A percentile compares a stretch with the other conserved stretches of the same genome.
Evolutionary conservation across 1,140 invertebrate species (phyloP).

Genomic region (Tetramorium parvispinum): DNA sequence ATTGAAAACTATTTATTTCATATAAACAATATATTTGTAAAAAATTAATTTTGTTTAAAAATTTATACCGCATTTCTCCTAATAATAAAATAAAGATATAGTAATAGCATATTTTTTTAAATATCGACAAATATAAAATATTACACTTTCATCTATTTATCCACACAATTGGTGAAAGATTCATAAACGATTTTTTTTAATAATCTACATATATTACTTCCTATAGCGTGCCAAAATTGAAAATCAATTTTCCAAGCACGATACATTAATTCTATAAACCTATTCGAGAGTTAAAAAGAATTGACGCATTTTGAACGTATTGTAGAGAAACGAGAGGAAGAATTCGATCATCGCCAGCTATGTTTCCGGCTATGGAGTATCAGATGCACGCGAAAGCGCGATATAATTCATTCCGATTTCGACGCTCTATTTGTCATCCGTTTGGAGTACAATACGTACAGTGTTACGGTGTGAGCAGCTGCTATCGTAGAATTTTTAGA

Average conservation of each 20-base stretch:
- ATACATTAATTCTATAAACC: slow-evolving; percentile 27
- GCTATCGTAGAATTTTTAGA: neutral
- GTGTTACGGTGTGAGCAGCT: neutral
- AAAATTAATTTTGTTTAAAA: neutral
- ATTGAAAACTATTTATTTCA: neutral
- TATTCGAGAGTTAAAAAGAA: neutral
- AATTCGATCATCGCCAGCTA: slow-evolving; percentile 20
- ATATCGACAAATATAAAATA: neutral
- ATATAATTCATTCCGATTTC: slow-evolving; percentile 39
- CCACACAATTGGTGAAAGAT: neutral
- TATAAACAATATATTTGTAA: neutral
- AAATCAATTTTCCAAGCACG: neutral
- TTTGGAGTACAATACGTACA: slow-evolving; percentile 15
- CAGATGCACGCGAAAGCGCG: slow-evolving; percentile 14
- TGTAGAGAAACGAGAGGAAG: slow-evolving; percentile 6
- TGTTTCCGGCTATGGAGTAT: slow-evolving; percentile 6
- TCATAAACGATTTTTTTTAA: neutral
- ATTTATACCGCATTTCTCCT: neutral
- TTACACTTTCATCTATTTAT: neutral
- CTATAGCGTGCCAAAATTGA: neutral
- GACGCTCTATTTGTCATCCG: slow-evolving; percentile 42
- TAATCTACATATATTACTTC: neutral
- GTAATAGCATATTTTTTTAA: neutral
- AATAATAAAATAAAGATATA: neutral
- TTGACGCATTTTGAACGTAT: slow-evolving; percentile 20